Conservation (phyloP, 2,888 invertebrate species). For the Leucophenga montana region DNA sequence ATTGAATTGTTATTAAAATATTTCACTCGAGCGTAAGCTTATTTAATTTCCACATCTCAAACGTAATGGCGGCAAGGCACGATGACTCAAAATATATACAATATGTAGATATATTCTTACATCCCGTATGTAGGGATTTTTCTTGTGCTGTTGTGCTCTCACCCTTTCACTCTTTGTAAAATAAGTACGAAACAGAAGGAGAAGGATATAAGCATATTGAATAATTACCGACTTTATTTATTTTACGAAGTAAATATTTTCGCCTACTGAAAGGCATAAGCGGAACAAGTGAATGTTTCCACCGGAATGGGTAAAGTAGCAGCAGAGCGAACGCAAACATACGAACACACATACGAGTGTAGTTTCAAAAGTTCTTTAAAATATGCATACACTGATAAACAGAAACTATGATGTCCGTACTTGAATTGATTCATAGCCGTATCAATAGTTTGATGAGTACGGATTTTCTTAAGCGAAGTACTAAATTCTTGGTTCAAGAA, state of each 20-base stretch:
- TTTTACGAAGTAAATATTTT: slow-evolving; percentile 57
- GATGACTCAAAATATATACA: no score
- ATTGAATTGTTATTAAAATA: slow-evolving; percentile 25
- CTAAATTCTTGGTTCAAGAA: no score
- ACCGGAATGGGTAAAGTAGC: not conserved
- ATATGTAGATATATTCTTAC: no score
- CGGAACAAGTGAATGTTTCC: not conserved
- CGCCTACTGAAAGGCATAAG: slow-evolving; percentile 40
- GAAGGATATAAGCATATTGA: slow-evolving; percentile 48
- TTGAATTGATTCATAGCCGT: no score
- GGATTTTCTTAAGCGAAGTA: no score
- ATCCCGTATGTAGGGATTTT: no score
- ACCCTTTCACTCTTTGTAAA: not conserved
- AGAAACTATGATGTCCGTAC: no score
- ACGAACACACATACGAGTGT: not conserved
- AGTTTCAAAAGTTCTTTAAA: no score
- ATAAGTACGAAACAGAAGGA: slow-evolving; percentile 32
- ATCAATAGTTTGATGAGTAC: no score
- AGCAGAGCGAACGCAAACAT: not conserved
- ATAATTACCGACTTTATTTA: slow-evolving; percentile 62
- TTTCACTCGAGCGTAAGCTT: not conserved
- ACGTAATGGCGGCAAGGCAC: no score
- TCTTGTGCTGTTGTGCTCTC: no score
- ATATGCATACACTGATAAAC: no score
- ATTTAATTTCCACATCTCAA: not conserved